Conservation (phyloP, 1,140 invertebrate genomes). For the Diuraphis noxia region DNA sequence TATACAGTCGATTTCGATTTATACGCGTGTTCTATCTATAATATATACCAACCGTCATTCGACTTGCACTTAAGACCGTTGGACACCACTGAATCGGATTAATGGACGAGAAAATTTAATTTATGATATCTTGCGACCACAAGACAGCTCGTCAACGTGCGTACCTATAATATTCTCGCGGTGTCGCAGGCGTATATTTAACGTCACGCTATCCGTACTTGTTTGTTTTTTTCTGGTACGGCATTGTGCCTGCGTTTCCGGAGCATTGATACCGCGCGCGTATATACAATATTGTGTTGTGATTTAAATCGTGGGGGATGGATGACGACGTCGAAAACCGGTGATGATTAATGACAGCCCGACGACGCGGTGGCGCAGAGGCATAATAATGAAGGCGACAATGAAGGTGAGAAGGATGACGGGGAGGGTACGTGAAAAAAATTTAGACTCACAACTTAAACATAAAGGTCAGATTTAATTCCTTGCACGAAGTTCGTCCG, state of each 20-base stretch:
- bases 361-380: neutral
- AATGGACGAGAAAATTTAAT: constrained; percentile 30
- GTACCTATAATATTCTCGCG: neutral
- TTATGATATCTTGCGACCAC: constrained; percentile 9
- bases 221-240: neutral
- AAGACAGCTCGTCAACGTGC: neutral
- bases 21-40: neutral
- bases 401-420: neutral
- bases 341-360: neutral
- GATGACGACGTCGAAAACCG: neutral
- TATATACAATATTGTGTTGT: neutral
- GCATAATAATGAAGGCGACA: too few species aligned
- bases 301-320: neutral
- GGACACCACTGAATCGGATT: neutral
- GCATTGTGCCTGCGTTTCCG: neutral
- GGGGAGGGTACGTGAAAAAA: neutral
- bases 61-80: neutral
- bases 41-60: neutral
- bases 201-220: constrained; percentile 26
- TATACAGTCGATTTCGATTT: neutral
- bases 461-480: constrained; percentile 22
- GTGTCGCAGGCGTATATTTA: neutral
- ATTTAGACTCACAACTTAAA: neutral
- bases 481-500: neutral
- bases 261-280: neutral